Percentiles rank a stretch among this genome's conserved stretches.
These are phyloP conservation scores for Drosophila lutescens DNA, from an alignment of 2,888 invertebrate genomes.

Conservation along the genomic window DNA sequence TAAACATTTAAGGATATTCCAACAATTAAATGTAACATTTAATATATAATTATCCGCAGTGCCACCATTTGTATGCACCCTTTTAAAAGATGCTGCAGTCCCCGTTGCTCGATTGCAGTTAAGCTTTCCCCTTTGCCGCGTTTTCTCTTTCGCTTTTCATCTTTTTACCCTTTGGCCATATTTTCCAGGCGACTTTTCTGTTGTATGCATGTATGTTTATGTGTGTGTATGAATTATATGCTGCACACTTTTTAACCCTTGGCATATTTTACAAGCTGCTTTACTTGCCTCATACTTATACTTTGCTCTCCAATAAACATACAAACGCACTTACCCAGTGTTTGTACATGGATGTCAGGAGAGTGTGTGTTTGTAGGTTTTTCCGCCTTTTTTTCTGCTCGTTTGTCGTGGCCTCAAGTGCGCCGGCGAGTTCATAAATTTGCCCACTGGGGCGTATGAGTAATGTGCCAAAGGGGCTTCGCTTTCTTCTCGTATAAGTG, in stretches of 20 bases:
- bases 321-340: conserved; percentile 71
- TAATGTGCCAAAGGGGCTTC: conserved; percentile 71
- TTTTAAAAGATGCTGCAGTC: conserved; percentile 36
- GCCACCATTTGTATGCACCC: conserved; percentile 26
- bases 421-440: conserved; percentile 76
- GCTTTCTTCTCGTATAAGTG: conserved; percentile 40
- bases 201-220: conserved; percentile 10
- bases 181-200: conserved; percentile 54
- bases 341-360: conserved; percentile 17
- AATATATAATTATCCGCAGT: conserved; percentile 14
- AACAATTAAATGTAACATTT: too few species aligned
- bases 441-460: conserved; percentile 80
- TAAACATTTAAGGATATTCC: too few species aligned
- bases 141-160: conserved; percentile 5
- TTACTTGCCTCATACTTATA: conserved; percentile 49
- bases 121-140: conserved; percentile 51
- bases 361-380: conserved; percentile 34
- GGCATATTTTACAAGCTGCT: conserved; percentile 80
- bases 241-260: conserved; percentile 78
- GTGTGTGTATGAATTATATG: conserved; percentile 71
- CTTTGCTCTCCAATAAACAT: conserved; percentile 68
- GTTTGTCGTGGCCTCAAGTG: conserved; percentile 74
- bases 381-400: conserved; percentile 45
- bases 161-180: conserved; percentile 31
- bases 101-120: conserved; percentile 63